Conservation (phyloP, 1,140 invertebrate genomes). For the Ceratina calcarata region DNA sequence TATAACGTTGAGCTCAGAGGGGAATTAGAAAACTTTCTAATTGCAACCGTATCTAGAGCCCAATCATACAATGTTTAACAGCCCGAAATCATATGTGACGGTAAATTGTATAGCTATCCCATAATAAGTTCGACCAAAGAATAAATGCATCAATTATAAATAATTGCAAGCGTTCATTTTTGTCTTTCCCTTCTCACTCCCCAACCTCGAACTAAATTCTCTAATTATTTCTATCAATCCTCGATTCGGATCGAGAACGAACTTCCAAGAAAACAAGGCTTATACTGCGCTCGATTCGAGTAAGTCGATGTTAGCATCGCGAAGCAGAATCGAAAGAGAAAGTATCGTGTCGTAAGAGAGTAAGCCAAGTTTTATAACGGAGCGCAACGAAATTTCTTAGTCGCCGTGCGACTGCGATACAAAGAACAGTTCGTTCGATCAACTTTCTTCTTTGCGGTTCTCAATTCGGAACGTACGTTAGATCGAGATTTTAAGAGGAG, state of each 20-base stretch:
- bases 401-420: slow-evolving; percentile 16
- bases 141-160: too few species aligned
- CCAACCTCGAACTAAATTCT: not conserved
- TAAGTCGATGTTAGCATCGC: not conserved
- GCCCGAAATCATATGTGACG: too few species aligned
- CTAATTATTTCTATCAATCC: not conserved
- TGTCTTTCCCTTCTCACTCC: not conserved
- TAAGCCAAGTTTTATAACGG: slow-evolving; percentile 25
- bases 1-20: too few species aligned
- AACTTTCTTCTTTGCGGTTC: not conserved
- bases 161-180: not conserved
- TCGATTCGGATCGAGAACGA: not conserved
- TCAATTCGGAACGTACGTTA: not conserved
- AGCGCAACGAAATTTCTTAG: slow-evolving; percentile 41
- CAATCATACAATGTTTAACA: too few species aligned
- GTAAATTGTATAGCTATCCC: too few species aligned
- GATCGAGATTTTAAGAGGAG: not conserved
- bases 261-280: not conserved
- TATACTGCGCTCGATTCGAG: not conserved
- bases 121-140: too few species aligned
- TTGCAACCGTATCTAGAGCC: too few species aligned
- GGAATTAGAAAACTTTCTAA: too few species aligned
- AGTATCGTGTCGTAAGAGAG: slow-evolving; percentile 67
- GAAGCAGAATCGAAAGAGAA: slow-evolving; percentile 60
- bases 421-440: not conserved